Evolutionary conservation across 2,888 invertebrate genomes (phyloP), one percentile per base, ranked within the genome.

Genomic region (Gnatocerus cornutus): DNA sequence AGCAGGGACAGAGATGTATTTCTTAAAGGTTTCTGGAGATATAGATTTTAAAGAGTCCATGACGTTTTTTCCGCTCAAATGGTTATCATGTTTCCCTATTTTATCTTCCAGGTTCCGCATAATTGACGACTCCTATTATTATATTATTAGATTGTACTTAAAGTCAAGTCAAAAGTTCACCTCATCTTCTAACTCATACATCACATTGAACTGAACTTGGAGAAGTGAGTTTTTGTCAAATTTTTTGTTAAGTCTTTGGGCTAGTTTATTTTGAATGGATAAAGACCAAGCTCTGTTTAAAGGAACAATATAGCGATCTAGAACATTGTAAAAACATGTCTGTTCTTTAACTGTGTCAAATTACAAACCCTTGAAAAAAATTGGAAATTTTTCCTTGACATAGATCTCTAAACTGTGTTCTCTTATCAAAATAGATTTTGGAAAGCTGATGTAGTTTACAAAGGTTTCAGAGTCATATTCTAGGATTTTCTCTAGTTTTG

Each of bases 371-470:
- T 79, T 73, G 64, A 86, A 86, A 75, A 86, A 87, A 0, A 80
- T 77, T 0, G 89, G 87, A 76, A 90, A 90, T 70, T 88, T 86
- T 0, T 89, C 85, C 8, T 85, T 82, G 9, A 94, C 79, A 5
- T 86, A 86, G 58, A 91, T 83, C 77, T 88, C 86, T 74, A 94
- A 85, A 0, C 90, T 88, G 61, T 90, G 88, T 76, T 93, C 93
- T 55, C 94, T 86, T 0, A 95, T 79, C 56, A 89, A 85, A 5
- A 91, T 85, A 1, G 90, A 85, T 63, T 91, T 88, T 0, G 96
- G 95, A 58, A 93, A 85, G 0, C 91, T 91, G 3, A 95, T 85
- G 0, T 91, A 91, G 69, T 92, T 88, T 0, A 91, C 90, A 77
- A 93, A 92, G 4, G 88, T 88, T 0, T 84, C 79, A 66, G 90